Base-by-base conservation (phyloP, 2,113 vertebrate species). In the Paradoxurus hermaphroditus region DNA sequence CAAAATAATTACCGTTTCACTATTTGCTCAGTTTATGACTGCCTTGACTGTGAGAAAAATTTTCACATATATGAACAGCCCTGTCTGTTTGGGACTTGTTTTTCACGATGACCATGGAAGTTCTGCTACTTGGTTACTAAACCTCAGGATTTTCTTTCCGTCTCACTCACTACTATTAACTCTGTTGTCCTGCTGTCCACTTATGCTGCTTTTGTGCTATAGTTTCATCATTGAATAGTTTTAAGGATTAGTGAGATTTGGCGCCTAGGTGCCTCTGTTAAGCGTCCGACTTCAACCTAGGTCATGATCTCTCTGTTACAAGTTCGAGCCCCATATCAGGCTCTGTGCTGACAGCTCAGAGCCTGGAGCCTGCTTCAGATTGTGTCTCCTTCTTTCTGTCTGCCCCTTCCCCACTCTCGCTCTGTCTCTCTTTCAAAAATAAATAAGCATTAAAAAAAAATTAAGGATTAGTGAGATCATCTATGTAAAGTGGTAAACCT, bases 171-270 rank as follows among this genome's bases (percentile, higher is more conserved):
- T 63, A 29, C 49, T 25, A 72, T 44, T 77, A 14, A 84, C 36
- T 75, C 53, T 63, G 19, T 46, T 63, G 19, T 46, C 15, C 23
- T 93, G 65, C 25, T 95, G 11, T 91, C 41, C 34, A 53, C 7
- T 68, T 90, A 51, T 0, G 8, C 29, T 87, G 23, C 44, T 90
- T 81, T 70, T 78, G 67, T 73, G 21, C 49, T 89, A 27, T 81
- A 75, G 53, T 83, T 95, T 68, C 4, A 31, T 91, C 65, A 81
- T 10, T 92, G 78, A 95, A 1, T 94, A 88, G 13, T 86, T 78
- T n/a, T 90, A 84, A 75, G 36, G 23, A 41, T 95, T 92, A 86
- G 49, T 94, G 81, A 84, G n/a, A 78, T 39, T n/a, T n/a, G n/a
- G n/a, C n/a, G n/a, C n/a, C n/a, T n/a, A n/a, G n/a, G n/a, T n/a